These are phyloP conservation scores for Caloenas nicobarica DNA, from an alignment of 2,113 vertebrate genomes.

Conservation along the genomic window DNA sequence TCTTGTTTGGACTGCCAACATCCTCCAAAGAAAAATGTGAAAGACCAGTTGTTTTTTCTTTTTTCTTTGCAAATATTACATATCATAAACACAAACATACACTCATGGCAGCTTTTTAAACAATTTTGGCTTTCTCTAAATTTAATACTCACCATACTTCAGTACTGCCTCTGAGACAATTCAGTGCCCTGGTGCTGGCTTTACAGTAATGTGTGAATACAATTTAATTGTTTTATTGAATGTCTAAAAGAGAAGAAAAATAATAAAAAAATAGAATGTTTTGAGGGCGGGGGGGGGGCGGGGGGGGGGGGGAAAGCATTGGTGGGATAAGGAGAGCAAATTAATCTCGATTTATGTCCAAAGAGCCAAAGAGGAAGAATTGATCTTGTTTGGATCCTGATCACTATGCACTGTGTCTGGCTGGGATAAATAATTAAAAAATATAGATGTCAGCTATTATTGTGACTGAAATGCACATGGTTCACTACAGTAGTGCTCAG, in stretches of 20 bases:
- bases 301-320: no score
- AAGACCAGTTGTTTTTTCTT: not conserved
- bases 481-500: not conserved
- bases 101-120: not conserved
- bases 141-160: not conserved
- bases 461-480: not conserved
- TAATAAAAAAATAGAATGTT: not conserved
- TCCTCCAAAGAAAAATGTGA: not conserved
- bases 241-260: not conserved
- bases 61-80: not conserved
- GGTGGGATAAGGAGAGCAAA: not conserved
- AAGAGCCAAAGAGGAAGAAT: not conserved
- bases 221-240: not conserved
- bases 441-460: not conserved
- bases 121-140: not conserved
- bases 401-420: not conserved
- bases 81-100: not conserved
- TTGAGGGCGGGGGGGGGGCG: no score
- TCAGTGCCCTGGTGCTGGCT: not conserved
- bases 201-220: not conserved
- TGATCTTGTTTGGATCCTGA: not conserved
- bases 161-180: not conserved
- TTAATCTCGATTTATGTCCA: not conserved
- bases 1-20: not conserved
- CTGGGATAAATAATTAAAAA: conserved; percentile 1